phyloP scores from a whole-genome alignment of 2,888 invertebrate genomes.

The Epistrophe grossulariae region DNA sequence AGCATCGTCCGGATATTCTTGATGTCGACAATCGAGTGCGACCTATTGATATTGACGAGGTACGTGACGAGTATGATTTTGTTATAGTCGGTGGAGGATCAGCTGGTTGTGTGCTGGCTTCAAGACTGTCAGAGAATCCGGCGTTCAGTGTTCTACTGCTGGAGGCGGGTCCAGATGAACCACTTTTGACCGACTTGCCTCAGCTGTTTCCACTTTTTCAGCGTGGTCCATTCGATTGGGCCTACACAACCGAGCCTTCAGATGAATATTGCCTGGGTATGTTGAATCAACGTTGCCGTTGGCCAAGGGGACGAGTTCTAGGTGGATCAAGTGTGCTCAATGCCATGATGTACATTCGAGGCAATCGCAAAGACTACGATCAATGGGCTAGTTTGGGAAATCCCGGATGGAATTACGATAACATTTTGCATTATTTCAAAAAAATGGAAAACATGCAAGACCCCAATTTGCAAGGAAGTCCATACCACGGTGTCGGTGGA shows the following conservation, averaged over 20 bases:
- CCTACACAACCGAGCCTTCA: constrained; percentile 90
- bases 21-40: constrained; percentile 87
- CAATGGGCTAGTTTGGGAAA: constrained; percentile 91
- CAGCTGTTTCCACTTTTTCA: constrained; percentile 89
- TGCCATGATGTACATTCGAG: constrained; percentile 95
- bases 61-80: constrained; percentile 90
- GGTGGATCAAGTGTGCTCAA: constrained; percentile 93
- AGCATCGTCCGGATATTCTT: constrained; percentile 89
- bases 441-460: constrained; percentile 92
- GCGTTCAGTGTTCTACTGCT: constrained; percentile 90
- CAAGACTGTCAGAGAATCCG: constrained; percentile 89
- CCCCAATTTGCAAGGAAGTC: constrained; percentile 85
- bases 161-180: constrained; percentile 92
- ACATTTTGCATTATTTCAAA: constrained; percentile 90
- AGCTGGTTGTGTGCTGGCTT: constrained; percentile 92
- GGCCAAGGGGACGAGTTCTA: constrained; percentile 92
- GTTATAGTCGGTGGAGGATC: constrained; percentile 92
- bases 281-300: constrained; percentile 87
- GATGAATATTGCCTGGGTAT: constrained; percentile 88
- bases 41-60: constrained; percentile 85
- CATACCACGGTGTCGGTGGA: constrained; percentile 89
- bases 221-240: constrained; percentile 91
- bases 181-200: constrained; percentile 89
- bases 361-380: constrained; percentile 93
- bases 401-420: constrained; percentile 91